Evolutionary conservation across 2,888 invertebrate species (phyloP).

Genomic region (Limenitis camilla): DNA sequence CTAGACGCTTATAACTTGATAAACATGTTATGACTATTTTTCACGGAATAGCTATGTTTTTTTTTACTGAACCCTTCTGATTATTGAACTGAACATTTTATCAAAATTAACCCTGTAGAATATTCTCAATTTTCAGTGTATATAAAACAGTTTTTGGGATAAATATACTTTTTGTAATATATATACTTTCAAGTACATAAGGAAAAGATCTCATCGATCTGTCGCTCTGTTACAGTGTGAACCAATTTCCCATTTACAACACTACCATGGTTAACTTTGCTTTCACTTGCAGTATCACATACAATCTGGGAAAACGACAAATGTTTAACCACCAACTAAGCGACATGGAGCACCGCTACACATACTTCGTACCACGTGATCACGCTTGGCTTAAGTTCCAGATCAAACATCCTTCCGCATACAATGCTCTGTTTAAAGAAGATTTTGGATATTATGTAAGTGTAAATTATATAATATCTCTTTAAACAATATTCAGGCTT

Average conservation of each 20-base stretch:
- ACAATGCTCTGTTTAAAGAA: slow-evolving; percentile 88
- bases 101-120: no score
- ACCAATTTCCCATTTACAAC: slow-evolving; percentile 7
- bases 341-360: slow-evolving; percentile 85
- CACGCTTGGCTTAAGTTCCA: slow-evolving; percentile 90
- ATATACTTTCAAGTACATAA: no score
- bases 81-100: no score
- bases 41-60: no score
- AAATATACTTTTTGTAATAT: no score
- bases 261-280: slow-evolving; percentile 13
- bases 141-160: no score
- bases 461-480: slow-evolving; percentile 7
- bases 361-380: slow-evolving; percentile 93
- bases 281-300: slow-evolving; percentile 78
- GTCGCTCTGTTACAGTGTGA: background rate
- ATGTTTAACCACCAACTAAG: slow-evolving; percentile 86
- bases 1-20: no score
- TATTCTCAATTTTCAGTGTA: no score
- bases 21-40: no score
- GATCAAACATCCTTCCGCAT: slow-evolving; percentile 83
- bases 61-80: no score
- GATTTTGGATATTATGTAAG: slow-evolving; percentile 86
- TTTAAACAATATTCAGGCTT: no score
- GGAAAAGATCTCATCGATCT: background rate
- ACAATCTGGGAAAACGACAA: slow-evolving; percentile 81